Evolutionary conservation across 1,140 invertebrate species (phyloP), one percentile per base, ranked within the genome.

Genomic region (Caenorhabditis inopinata): DNA sequence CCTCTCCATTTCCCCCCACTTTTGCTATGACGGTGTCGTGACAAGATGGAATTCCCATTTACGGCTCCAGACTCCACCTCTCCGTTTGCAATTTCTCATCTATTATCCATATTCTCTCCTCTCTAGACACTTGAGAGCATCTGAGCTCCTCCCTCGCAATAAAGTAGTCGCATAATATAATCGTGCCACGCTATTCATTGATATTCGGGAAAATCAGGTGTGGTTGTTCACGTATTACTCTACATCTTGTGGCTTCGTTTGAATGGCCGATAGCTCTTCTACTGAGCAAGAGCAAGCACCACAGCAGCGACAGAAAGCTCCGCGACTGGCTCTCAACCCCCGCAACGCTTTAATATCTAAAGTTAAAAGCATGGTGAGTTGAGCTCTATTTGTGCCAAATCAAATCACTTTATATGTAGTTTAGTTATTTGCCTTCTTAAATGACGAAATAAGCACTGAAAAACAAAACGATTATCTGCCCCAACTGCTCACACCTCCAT

Each of bases 11-110:
- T n/a, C n/a, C n/a, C n/a, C n/a, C n/a, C n/a, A n/a, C n/a, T n/a
- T n/a, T n/a, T n/a, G n/a, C n/a, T n/a, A n/a, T n/a, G n/a, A 68
- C 32, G 18, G 58, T 32, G 53, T 58, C 27, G 53, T 58, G 23
- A 25, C 46, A 48, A n/a, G 23, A 25, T 32, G 27, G n/a, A n/a
- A n/a, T n/a, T n/a, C 51, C 27, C 27, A 3, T 23, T 58, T 58
- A n/a, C n/a, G n/a, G n/a, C n/a, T n/a, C n/a, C 51, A 18, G 58
- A 68, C 58, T 68, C 58, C 58, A 68, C 58, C 58, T 68, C 58
- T 32, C 23, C n/a, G 16, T 9, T 7, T 42, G 14, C 14, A 42
- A 5, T 7, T 42, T 25, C 32, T 21, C 58, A 68, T 68, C 29
- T 38, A 68, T 68, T 68, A 68, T 68, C 58, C 32, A 0, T 11